Percentiles rank a stretch among this genome's conserved stretches.
phyloP scores from a whole-genome alignment of 2,888 invertebrate species.

The Eupithecia exiguata region DNA sequence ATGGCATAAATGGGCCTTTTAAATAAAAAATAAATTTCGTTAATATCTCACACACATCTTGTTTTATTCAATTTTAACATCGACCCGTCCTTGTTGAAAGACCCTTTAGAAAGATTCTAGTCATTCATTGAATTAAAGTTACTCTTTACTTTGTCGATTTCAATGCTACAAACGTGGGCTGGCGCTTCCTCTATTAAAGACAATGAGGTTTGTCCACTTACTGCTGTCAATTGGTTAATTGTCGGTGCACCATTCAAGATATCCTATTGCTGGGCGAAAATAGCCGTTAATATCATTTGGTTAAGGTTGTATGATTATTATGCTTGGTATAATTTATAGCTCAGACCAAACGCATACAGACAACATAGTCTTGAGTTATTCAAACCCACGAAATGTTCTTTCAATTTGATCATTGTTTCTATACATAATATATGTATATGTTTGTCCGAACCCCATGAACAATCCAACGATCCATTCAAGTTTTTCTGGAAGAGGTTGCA shows the following conservation, averaged over 20 bases:
- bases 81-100: no score
- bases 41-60: no score
- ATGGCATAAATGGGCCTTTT: no score
- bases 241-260: slow-evolving; percentile 55
- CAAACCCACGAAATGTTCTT: slow-evolving; percentile 25
- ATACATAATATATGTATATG: background rate
- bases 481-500: no score
- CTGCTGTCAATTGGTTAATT: slow-evolving; percentile 67
- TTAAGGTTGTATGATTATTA: slow-evolving; percentile 20
- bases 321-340: slow-evolving; percentile 4
- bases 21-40: no score
- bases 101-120: background rate
- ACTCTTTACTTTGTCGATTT: background rate
- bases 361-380: slow-evolving; percentile 39
- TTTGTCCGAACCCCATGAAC: no score
- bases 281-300: slow-evolving; percentile 16
- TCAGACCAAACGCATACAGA: slow-evolving; percentile 40
- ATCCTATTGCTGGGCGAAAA: slow-evolving; percentile 15
- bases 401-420: slow-evolving; percentile 28
- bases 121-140: background rate
- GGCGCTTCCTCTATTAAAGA: slow-evolving; percentile 65
- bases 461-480: no score
- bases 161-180: slow-evolving; percentile 47
- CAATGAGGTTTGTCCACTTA: slow-evolving; percentile 59
- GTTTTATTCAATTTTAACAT: no score